Conservation (phyloP, 2,888 invertebrate genomes). For the Agrilus biguttatus region DNA sequence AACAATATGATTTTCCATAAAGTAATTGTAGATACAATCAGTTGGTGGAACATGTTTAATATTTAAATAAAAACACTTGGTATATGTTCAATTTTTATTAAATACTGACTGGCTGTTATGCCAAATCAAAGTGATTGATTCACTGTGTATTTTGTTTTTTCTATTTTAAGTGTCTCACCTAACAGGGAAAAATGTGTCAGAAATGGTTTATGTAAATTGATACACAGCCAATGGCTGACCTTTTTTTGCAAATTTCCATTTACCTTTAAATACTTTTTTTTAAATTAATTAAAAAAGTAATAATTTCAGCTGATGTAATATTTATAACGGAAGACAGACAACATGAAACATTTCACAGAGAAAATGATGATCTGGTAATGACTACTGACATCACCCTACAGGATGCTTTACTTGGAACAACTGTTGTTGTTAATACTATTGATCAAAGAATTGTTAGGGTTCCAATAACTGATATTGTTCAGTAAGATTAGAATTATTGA, state of each 20-base stretch:
- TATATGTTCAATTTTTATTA: too few relatives aligned
- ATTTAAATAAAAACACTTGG: too few relatives aligned
- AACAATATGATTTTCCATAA: too few relatives aligned
- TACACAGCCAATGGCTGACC: too few relatives aligned
- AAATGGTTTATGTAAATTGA: slow-evolving; percentile 5
- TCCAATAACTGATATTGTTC: slow-evolving; percentile 56
- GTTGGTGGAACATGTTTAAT: too few relatives aligned
- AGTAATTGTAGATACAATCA: too few relatives aligned
- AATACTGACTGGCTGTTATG: too few relatives aligned
- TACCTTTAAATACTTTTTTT: not conserved
- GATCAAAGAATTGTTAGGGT: slow-evolving; percentile 54
- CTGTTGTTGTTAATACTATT: slow-evolving; percentile 49
- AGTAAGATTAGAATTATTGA: slow-evolving; percentile 26
- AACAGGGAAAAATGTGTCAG: slow-evolving; percentile 3
- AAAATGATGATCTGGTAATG: slow-evolving; percentile 53
- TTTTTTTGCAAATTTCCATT: too few relatives aligned
- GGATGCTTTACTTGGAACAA: slow-evolving; percentile 58
- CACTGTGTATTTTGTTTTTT: too few relatives aligned
- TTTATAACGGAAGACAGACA: slow-evolving; percentile 60
- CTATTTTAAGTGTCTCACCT: too few relatives aligned
- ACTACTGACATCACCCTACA: slow-evolving; percentile 44
- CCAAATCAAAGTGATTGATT: too few relatives aligned
- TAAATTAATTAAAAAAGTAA: not conserved
- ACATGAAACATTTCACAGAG: slow-evolving; percentile 49
- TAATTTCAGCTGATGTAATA: slow-evolving; percentile 50